Evolutionary conservation across 2,113 vertebrate species (phyloP).

Genomic region (Corvus cornix): DNA sequence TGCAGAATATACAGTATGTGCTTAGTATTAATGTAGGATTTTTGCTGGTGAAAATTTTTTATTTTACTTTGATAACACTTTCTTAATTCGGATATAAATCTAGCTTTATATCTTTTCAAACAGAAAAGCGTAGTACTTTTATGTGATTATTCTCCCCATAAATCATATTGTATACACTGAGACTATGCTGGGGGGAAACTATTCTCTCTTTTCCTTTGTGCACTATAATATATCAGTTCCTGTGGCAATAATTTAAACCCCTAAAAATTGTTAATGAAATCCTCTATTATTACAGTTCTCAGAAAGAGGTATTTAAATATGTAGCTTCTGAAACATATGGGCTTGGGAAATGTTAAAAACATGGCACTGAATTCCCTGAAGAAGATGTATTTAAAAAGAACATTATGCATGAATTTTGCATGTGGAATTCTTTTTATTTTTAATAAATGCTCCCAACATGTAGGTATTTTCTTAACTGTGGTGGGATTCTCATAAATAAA

Average conservation of each 20-base stretch:
- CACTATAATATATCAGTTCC: neutral
- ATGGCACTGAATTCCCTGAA: neutral
- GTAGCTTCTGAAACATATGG: neutral
- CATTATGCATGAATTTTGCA: neutral
- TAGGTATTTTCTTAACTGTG: neutral
- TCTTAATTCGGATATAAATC: slow-evolving; percentile 33
- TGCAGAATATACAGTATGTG: neutral
- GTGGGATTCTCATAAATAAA: neutral
- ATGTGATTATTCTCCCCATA: neutral
- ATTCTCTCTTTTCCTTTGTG: neutral
- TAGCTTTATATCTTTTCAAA: slow-evolving; percentile 33
- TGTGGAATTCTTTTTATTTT: neutral
- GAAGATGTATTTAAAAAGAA: neutral
- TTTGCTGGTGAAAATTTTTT: neutral
- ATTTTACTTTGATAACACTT: neutral
- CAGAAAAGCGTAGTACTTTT: neutral
- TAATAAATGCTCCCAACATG: neutral
- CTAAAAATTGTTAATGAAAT: slow-evolving; percentile 25
- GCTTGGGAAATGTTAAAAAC: neutral
- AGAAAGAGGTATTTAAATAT: neutral
- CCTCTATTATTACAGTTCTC: neutral
- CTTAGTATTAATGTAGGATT: neutral
- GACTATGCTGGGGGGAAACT: neutral
- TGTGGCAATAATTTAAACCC: slow-evolving; percentile 24
- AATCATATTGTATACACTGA: neutral